Evolutionary conservation across 2,888 invertebrate species (phyloP), one percentile per base, ranked within the genome.

Genomic region (Acleris laterana): DNA sequence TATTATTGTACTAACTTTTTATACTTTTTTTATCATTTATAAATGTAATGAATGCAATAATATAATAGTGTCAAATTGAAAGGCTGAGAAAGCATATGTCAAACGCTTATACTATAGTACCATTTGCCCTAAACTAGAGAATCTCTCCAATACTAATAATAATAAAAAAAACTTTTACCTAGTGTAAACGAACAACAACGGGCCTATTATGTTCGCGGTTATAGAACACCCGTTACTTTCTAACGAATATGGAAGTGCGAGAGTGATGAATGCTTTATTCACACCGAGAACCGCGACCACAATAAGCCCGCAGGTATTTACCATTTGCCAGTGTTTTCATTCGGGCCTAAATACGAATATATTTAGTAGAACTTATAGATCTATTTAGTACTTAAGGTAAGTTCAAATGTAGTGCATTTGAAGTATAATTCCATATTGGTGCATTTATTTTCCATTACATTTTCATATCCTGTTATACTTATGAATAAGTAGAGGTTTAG

Each of bases 371-470:
- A 56, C 20, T 1, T 61, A 65, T 60, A 65, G 56, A 61, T 66
- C 61, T 66, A 66, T 66, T 48, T 66, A 66, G 66, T 66, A 66
- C 66, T 66, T 66, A 66, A 62, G 66, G 38, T 62, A 62, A 66
- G 61, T 61, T 61, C 62, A 66, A 66, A 66, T 66, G 66, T 57
- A 53, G 32, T 50, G 56, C 61, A 66, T 66, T 66, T 66, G 66
- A 66, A 52, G 44, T 61, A 48, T 59, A 17, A 65, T 66, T 66
- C 61, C 66, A 48, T 51, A 56, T 48, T 62, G 66, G 61, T 66
- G 66, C 66, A 66, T 66, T 66, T 66, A 66, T 57, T 66, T 61
- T 66, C 44, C 50, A 60, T 56, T 51, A 56, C 46, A 51, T 51
- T 66, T 50, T 46, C 46, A 57, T 44, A 22, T 19, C 7, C 13